These are phyloP conservation scores for Tachycineta bicolor DNA, from an alignment of 2,113 vertebrate species.

Conservation along the genomic window DNA sequence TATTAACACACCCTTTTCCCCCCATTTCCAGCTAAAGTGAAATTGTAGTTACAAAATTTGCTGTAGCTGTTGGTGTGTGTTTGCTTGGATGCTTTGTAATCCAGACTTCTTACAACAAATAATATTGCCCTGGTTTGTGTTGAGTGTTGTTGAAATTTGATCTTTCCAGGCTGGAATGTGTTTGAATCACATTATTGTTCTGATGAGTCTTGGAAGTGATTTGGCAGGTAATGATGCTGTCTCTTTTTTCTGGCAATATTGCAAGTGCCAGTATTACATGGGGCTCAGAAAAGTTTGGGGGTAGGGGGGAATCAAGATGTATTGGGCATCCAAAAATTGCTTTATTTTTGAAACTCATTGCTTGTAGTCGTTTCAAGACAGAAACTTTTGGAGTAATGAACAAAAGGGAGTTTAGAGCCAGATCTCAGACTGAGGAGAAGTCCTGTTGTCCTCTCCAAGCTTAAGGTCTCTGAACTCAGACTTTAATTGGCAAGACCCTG, in stretches of 20 bases:
- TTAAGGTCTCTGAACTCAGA: background rate
- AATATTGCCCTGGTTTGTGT: background rate
- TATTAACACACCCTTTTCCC: fast-evolving
- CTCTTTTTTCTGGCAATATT: background rate
- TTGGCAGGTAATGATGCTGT: background rate
- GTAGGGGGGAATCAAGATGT: background rate
- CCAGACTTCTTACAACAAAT: background rate
- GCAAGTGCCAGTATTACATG: background rate
- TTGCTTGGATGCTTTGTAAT: background rate
- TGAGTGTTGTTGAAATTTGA: background rate
- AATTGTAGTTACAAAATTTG: background rate
- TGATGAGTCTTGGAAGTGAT: background rate
- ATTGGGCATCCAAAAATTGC: background rate
- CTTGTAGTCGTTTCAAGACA: background rate
- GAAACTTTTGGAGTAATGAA: background rate
- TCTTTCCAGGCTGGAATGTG: background rate
- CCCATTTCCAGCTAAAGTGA: background rate
- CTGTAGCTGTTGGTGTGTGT: background rate
- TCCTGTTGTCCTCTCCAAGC: background rate
- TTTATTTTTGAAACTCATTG: background rate
- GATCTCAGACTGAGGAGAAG: background rate
- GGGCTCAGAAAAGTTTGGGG: background rate
- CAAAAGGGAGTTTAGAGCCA: background rate
- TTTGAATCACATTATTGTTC: background rate
- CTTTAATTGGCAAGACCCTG: background rate